Evolutionary conservation across 2,113 vertebrate genomes (phyloP), one percentile per base, ranked within the genome.

Genomic region (Cheilinus undulatus): DNA sequence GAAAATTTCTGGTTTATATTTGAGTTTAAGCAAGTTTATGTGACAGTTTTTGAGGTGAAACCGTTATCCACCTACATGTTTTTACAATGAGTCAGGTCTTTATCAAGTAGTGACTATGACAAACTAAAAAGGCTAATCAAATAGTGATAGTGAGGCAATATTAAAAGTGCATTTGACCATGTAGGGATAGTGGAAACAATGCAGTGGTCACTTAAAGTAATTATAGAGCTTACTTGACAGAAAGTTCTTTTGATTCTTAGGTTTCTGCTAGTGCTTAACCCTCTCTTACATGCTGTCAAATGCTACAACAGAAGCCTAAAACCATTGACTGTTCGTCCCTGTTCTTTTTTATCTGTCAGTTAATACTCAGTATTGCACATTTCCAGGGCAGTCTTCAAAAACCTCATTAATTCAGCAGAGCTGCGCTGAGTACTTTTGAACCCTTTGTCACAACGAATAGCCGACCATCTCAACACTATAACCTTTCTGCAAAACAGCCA

Each of bases 401-500:
- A 24, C 36, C 15, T 45, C 42, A 45, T 45, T 45, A 19, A 45
- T 45, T 45, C 42, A 45, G 17, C 2, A 0, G 19, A 45, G 7
- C 4, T 0, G 36, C 32, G 34, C 40, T 14, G 23, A 65, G 46
- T 10, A 43, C 5, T 12, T 17, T 80, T 73, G 43, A 42, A 73
- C 27, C 19, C 54, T 60, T 50, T 12, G 51, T 60, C 34, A 45
- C 45, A 34, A 45, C 13, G 3, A 45, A 53, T 1, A 38, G 54
- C 28, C n/a, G 0, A 2, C 15, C 38, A 15, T 53, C 45, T 61
- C 77, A 7, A 61, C 30, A 60, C 24, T 30, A 34, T 59, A 66
- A 86, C 84, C 65, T 85, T 78, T 80, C 50, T 66, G 34, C 38
- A 0, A 64, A 65, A 62, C 73, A 30, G 32, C 50, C 0, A 11